Percentiles rank a stretch among this genome's conserved stretches.
Evolutionary conservation across 2,113 vertebrate genomes (phyloP).

Genomic region (Psilopsiagon aymara): DNA sequence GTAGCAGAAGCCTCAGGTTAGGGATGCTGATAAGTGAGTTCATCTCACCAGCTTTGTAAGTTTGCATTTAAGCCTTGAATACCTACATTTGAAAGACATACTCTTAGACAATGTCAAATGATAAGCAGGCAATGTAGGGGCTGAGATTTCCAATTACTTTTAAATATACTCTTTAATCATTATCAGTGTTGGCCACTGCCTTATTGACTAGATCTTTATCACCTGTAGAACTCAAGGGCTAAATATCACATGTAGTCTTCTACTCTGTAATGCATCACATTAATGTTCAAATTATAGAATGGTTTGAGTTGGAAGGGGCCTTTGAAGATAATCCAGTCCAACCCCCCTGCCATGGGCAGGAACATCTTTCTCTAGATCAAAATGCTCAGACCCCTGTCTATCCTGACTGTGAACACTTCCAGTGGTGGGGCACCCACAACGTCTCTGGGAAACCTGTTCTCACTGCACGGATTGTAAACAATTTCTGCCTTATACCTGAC

Average conservation of each 20-base stretch:
- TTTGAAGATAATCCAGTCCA: not conserved
- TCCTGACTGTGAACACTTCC: not conserved
- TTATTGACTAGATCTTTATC: not conserved
- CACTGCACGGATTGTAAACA: fast-evolving
- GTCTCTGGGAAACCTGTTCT: not conserved
- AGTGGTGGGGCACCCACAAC: fast-evolving
- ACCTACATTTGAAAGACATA: too few species aligned
- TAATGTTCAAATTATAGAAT: not conserved
- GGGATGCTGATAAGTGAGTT: too few species aligned
- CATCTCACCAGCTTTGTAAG: too few species aligned
- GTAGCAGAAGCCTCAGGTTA: too few species aligned
- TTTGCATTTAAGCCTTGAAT: too few species aligned
- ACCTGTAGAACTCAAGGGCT: not conserved
- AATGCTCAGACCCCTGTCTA: fast-evolving
- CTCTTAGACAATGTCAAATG: too few species aligned
- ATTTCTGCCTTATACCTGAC: not conserved
- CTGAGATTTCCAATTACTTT: too few species aligned
- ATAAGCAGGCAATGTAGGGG: too few species aligned
- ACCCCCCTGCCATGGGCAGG: fast-evolving
- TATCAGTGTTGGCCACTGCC: not conserved
- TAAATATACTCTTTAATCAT: too few species aligned
- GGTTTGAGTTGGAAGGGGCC: not conserved
- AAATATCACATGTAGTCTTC: not conserved
- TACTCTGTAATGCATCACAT: not conserved
- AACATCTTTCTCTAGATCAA: not conserved